Base-by-base conservation (phyloP, 1,140 invertebrate genomes). In the Mactra quadrangularis region DNA sequence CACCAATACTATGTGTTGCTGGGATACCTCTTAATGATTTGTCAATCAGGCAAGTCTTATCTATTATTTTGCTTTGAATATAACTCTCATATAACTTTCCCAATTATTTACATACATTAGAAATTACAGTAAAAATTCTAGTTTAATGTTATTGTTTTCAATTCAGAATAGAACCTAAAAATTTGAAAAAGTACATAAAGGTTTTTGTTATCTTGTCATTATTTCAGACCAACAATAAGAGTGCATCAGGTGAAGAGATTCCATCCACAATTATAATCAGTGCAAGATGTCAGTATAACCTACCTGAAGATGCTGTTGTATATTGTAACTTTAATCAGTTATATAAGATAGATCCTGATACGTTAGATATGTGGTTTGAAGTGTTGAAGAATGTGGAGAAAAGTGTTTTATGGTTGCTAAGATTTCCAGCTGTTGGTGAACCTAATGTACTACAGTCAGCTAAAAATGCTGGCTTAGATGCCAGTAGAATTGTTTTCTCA, bases 291-390 rank as follows among this genome's bases (percentile, higher is more conserved):
- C 98, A 99, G 91, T 99, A 99, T 91, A 96, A 96, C 33, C 94
- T 99, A 72, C 98, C 99, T 0, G 97, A 99, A 88, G 97, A 99
- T 90, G 98, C 97, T 11, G 95, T 99, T 85, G 97, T 99, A n/a
- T 99, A 97, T 92, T 99, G 99, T 91, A 99, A 99, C 94, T 99
- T 99, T 93, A 99, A 99, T 95, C 99, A 99, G 91, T 94, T 99
- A 38, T 99, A 99, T 92, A 99, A 99, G 94, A 99, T 98, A 84
- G 98, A 99, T 93, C 99, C 99, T 0, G 93, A 95, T 64, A 99
- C 98, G 0, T 94, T 99, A 47, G 89, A 97, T 85, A 97, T 97
- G 95, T 99, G 99, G 99, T 96, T 96, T 15, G 94, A 97, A 93
- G 99, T 99, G 90, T 93, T 99, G 62, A 95, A 96, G 87, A 85